Conservation (phyloP, 1,140 invertebrate genomes). For the Nomia melanderi region DNA sequence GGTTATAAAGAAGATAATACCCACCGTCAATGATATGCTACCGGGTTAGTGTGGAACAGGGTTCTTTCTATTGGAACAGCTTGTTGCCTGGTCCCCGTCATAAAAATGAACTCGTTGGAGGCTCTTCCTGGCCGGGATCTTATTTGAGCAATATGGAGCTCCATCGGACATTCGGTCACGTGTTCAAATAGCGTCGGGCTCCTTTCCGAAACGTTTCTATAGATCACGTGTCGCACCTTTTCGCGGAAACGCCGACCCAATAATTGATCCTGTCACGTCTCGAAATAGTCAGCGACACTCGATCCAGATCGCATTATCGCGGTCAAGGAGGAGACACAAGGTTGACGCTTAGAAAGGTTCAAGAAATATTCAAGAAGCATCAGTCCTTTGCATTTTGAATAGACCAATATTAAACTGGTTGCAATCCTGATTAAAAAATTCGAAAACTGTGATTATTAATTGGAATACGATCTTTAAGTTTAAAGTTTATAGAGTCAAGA, state of each 20-base stretch:
- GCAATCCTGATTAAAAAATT: too few relatives aligned
- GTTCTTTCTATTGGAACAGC: conserved; percentile 52
- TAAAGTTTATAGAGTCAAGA: too few relatives aligned
- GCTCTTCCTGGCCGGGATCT: conserved; percentile 25
- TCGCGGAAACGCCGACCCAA: conserved; percentile 18
- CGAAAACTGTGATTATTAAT: too few relatives aligned
- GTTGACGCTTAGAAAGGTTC: neutral
- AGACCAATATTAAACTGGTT: too few relatives aligned
- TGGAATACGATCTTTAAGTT: too few relatives aligned
- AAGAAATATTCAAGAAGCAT: neutral
- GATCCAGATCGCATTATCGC: conserved; percentile 51
- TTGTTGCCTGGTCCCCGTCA: conserved; percentile 42
- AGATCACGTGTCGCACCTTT: conserved; percentile 1
- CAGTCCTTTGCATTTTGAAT: too few relatives aligned
- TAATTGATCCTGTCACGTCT: conserved; percentile 46
- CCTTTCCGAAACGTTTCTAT: conserved; percentile 17
- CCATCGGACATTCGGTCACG: conserved; percentile 20
- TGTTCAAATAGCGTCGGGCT: conserved; percentile 45
- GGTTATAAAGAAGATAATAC: conserved; percentile 45
- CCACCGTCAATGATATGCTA: conserved; percentile 32
- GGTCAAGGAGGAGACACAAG: conserved; percentile 1
- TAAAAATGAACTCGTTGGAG: conserved; percentile 50
- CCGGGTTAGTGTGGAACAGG: conserved; percentile 25
- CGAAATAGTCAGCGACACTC: conserved; percentile 49
- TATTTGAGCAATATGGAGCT: conserved; percentile 50